Base-by-base conservation (phyloP, 1,140 invertebrate genomes). In the Lucilia cuprina region DNA sequence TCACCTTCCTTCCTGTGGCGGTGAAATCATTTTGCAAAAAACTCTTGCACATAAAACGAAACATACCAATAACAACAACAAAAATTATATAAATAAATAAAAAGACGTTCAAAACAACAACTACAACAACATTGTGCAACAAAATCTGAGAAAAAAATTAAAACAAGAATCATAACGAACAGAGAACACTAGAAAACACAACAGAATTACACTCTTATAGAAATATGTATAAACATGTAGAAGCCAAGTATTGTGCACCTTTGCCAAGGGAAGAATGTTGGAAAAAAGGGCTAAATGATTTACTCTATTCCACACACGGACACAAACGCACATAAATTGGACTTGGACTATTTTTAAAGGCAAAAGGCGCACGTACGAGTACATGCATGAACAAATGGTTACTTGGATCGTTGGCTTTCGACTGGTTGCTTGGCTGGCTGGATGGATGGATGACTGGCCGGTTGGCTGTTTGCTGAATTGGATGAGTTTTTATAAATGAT, bases 1-100 rank as follows among this genome's bases (percentile, higher is more conserved):
- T 77, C 85, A 83, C 74, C 83, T 83, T 78, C 75, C 75, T 78
- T 80, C 41, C 82, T 65, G 65, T 83, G 50, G 82, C 65, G 82
- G 82, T 74, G 82, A 83, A 83, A 49, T 50, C 77, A 50, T 50
- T 49, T 17, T 70, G 55, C 55, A 41, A 41, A 41, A 41, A 41
- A 41, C 10, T 41, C 25, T 30, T 30, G 3, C 1, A 30, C 25
- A 30, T 30, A 41, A 41, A 41, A 41, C 41, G 41, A 41, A 41
- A 41, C 41, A 10, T 8, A 41, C 7, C 41, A 41, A 41, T 10
- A 41, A 41, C 5, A 41, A 41, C 3, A 12, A 75, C 5, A 25
- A 34, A 75, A 75, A 75, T 14, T 41, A 41, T 41, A 41, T 41
- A 41, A 41, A 41, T 41, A 41, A 41, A 75, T 21, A 75, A 75